These are phyloP conservation scores for Poliocrania exsul DNA, from an alignment of 2,797 vertebrate species.

Conservation along the genomic window DNA sequence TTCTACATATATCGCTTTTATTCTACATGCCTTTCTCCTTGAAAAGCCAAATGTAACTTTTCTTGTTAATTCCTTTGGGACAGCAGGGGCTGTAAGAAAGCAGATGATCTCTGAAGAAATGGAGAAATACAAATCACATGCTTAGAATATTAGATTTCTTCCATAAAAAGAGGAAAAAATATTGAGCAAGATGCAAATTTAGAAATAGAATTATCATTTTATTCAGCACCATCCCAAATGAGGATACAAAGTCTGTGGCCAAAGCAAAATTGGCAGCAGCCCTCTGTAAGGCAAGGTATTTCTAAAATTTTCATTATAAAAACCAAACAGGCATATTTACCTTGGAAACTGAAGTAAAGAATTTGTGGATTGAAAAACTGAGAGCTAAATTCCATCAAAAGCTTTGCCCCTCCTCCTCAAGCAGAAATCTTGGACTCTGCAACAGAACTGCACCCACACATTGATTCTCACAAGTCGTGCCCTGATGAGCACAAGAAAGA, in stretches of 20 bases:
- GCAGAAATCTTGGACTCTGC: neutral
- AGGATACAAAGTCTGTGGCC: neutral
- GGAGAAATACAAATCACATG: neutral
- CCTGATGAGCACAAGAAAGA: neutral
- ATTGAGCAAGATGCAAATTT: neutral
- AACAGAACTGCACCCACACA: slow-evolving; percentile 8
- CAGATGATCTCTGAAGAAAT: neutral
- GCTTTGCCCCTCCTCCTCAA: neutral
- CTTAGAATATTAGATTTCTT: neutral
- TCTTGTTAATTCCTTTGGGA: neutral
- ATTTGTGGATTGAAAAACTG: neutral
- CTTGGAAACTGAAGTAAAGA: neutral
- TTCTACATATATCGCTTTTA: neutral
- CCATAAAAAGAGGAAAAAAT: neutral
- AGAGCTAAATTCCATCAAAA: neutral
- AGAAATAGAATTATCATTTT: neutral
- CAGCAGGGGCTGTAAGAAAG: neutral
- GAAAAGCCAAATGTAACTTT: neutral
- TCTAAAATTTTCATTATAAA: neutral
- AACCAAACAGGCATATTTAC: neutral
- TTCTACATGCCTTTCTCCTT: neutral
- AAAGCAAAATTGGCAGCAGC: neutral
- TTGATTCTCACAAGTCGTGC: neutral
- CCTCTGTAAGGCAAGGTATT: neutral
- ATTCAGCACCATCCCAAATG: neutral